Conservation (phyloP, 2,113 vertebrate genomes). For the Toxostoma redivivum region DNA sequence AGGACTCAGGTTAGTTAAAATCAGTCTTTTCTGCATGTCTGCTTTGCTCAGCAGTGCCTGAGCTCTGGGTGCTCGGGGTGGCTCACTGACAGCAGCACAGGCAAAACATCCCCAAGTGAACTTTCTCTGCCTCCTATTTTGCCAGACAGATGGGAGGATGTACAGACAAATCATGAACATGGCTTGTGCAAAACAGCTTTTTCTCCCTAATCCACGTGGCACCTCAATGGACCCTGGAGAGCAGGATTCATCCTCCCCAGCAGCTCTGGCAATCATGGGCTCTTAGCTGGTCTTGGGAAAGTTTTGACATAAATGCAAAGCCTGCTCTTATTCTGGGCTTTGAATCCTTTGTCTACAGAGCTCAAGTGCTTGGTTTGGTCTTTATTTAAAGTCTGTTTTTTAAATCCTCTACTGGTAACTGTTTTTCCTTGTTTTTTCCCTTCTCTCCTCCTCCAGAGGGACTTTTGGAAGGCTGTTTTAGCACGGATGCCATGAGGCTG, state of each 20-base stretch:
- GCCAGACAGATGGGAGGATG: too few species aligned
- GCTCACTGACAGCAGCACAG: accelerated
- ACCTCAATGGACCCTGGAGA: neutral
- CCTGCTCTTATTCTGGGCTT: neutral
- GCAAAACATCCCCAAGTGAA: neutral
- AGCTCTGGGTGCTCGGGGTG: accelerated
- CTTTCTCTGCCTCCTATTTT: accelerated
- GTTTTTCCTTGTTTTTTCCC: neutral
- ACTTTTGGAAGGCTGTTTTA: neutral
- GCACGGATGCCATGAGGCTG: neutral
- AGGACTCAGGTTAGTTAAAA: neutral
- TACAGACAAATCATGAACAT: accelerated
- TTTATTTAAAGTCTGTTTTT: neutral
- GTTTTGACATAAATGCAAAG: neutral
- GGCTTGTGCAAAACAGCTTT: neutral
- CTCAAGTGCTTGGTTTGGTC: neutral
- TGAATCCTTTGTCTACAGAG: neutral
- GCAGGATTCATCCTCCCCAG: neutral
- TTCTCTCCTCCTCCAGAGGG: neutral
- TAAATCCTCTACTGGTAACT: neutral
- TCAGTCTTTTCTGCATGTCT: neutral
- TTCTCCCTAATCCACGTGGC: accelerated
- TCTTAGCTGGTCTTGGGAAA: neutral
- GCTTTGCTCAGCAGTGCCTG: neutral
- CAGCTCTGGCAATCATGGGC: neutral